phyloP scores from a whole-genome alignment of 2,888 invertebrate genomes.

The Clitarchus hookeri region DNA sequence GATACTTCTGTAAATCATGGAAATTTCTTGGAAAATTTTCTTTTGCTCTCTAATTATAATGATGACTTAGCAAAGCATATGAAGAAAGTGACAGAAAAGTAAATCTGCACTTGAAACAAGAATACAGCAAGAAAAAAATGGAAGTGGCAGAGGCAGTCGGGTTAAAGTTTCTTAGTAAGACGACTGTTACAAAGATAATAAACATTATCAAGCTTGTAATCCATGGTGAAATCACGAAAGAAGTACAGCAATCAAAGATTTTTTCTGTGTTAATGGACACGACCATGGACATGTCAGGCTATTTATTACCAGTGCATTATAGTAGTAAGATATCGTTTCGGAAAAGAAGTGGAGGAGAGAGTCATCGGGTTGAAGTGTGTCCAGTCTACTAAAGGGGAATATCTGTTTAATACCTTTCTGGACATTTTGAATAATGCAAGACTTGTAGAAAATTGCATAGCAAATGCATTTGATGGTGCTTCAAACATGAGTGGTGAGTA shows the following conservation, averaged over 20 bases:
- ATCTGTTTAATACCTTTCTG: neutral
- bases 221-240: neutral
- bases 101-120: neutral
- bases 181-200: neutral
- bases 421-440: neutral
- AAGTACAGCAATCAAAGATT: neutral
- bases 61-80: neutral
- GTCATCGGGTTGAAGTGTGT: too few relatives aligned
- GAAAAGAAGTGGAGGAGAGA: neutral
- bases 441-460: too few relatives aligned
- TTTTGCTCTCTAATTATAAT: neutral
- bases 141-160: neutral
- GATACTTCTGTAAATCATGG: neutral
- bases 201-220: too few relatives aligned
- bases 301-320: conserved; percentile 3
- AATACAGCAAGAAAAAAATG: neutral
- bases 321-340: neutral
- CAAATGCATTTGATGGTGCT: too few relatives aligned
- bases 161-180: neutral
- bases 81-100: neutral
- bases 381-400: neutral
- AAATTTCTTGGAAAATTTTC: neutral
- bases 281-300: neutral
- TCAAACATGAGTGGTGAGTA: conserved; percentile 18
- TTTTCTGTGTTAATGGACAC: conserved; percentile 17